Evolutionary conservation across 2,113 vertebrate species (phyloP), one percentile per base, ranked within the genome.

Genomic region (Emberiza fucata): DNA sequence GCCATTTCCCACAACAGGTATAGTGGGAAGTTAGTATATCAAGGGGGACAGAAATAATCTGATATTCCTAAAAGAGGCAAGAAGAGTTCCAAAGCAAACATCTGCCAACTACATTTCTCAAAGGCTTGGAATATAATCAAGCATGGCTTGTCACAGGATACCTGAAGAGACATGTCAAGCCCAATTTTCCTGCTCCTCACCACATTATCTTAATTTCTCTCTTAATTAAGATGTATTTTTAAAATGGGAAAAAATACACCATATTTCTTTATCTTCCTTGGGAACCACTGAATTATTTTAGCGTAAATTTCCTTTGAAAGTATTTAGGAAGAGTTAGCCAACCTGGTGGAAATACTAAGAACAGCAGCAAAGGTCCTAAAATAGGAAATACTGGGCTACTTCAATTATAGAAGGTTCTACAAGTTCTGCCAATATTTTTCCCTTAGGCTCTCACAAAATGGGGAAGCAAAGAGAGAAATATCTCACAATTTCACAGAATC

Each of bases 391-490:
- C 37, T 17, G 29, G 51, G 33, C 53, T 91, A 66, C 85, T 91
- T 91, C 39, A 92, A 61, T 94, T 79, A 87, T 5, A 83, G 78
- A 92, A 90, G 33, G 33, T 84, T 80, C 87, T 84, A 85, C 45
- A 70, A 81, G 56, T 63, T 53, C 72, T 73, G 44, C 64, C 48
- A 87, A 39, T 93, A 60, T 88, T 90, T 90, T 64, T 91, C 75
- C 71, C 81, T 66, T 71, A 54, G 88, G 45, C 12, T 90, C 42
- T 92, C 61, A 71, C 44, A 90, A 94, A 92, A 93, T 51, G 22
- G 69, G 33, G 50, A 86, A 81, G 40, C 68, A 93, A 73, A 87
- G 72, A 86, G 39, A 97, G 78, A 81, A 92, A 83, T 73, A 77
- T 84, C 76, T 92, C 59, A 63, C 47, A 80, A 33, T n/a, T 65